phyloP scores from a whole-genome alignment of 2,888 invertebrate genomes.

The Allygus modestus region DNA sequence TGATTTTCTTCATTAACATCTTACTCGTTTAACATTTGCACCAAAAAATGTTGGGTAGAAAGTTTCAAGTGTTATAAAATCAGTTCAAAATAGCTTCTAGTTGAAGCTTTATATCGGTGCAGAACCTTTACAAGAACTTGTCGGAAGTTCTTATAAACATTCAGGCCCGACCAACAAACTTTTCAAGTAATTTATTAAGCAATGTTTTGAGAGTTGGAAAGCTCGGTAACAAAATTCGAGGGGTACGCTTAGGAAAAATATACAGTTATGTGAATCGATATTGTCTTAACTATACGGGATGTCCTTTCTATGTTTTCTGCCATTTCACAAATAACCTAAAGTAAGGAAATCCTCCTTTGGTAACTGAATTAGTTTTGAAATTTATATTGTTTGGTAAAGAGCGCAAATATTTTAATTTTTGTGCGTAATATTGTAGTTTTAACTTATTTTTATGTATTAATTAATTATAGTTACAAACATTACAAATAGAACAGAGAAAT shows the following conservation, averaged over 20 bases:
- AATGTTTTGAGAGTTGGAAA: conserved; percentile 50
- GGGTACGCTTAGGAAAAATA: background rate
- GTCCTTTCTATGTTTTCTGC: too few relatives aligned
- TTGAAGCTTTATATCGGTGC: conserved; percentile 37
- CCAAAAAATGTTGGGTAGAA: background rate
- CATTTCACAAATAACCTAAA: too few relatives aligned
- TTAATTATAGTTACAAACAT: too few relatives aligned
- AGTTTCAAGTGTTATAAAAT: conserved; percentile 55
- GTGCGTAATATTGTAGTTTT: too few relatives aligned
- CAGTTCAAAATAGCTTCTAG: conserved; percentile 43
- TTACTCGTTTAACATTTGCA: background rate
- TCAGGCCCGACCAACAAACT: conserved; percentile 39
- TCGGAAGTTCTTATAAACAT: conserved; percentile 52
- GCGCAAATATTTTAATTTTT: too few relatives aligned
- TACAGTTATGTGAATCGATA: background rate
- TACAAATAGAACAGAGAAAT: too few relatives aligned
- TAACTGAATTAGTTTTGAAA: too few relatives aligned
- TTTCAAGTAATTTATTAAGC: conserved; percentile 58
- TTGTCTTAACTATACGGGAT: background rate
- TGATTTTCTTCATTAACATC: background rate
- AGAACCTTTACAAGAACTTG: conserved; percentile 56
- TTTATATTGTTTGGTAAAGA: too few relatives aligned
- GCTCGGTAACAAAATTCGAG: conserved; percentile 15
- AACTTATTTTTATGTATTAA: too few relatives aligned
- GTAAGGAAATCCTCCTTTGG: too few relatives aligned